Base-by-base conservation (phyloP, 2,113 vertebrate species). In the Apus apus region DNA sequence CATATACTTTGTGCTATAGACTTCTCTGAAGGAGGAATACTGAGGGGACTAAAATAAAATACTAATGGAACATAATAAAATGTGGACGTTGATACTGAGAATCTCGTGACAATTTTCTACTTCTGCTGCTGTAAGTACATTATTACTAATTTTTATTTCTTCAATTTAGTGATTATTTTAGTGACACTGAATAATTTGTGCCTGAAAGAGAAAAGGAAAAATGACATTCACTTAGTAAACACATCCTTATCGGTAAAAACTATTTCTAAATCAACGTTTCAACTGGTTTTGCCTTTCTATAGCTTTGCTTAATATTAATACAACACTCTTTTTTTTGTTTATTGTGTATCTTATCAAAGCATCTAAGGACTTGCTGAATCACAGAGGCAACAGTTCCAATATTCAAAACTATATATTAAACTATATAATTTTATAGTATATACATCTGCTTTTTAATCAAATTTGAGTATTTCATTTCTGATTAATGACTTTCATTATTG, bases 1-100 rank as follows among this genome's bases (percentile, higher is more conserved):
- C 94, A 93, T 91, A 94, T 90, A 72, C 64, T 90, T 90, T 76
- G 48, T 87, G 71, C 74, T 84, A 54, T 20, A 95, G 67, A 89
- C 45, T 77, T 60, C 43, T 91, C 73, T 88, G 58, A 94, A 95
- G 36, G 65, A 91, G 72, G 65, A 96, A 67, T 58, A 82, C 29
- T 50, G 79, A 73, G 40, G 32, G 1, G 32, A 89, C 68, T 50
- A 73, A 85, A 68, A 85, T 74, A 91, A 94, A 80, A 80, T 76
- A 81, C 57, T 84, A 90, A 90, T 60, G 81, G 80, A 91, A 56
- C 21, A 60, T 34, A 83, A 92, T 64, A 90, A 91, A 93, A 74
- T 45, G 21, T 48, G 19, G 30, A 67, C 91, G 64, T 85, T 91
- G 67, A 86, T 92, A 79, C 3, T 27, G 78, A 94, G 64, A 90